Percentiles rank a stretch among this genome's conserved stretches.
Conservation (phyloP, 2,888 invertebrate genomes). For the Acleris emargana region DNA sequence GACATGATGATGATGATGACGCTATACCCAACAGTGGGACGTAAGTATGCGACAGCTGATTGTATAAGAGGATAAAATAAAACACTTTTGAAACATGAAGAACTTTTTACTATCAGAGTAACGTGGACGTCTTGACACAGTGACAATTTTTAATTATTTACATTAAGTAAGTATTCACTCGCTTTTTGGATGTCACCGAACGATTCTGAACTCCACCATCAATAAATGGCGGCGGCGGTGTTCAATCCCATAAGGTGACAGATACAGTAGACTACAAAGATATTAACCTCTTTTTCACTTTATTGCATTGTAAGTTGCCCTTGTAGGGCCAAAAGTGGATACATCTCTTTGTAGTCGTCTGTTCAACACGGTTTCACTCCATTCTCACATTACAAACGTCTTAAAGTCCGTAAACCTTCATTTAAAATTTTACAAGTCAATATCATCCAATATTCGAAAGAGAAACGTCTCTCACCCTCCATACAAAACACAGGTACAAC, state of each 20-base stretch:
- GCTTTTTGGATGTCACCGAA: neutral
- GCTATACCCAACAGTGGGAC: no score
- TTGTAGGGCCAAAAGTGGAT: no score
- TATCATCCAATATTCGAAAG: constrained; percentile 15
- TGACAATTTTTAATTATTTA: constrained; percentile 71
- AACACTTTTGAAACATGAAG: constrained; percentile 72
- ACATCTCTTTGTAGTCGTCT: no score
- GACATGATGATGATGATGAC: no score
- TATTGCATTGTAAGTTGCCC: no score
- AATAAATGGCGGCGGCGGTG: no score
- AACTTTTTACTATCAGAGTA: constrained; percentile 78
- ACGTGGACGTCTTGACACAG: constrained; percentile 80
- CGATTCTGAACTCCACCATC: no score
- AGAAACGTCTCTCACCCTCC: constrained; percentile 12
- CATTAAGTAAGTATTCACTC: constrained; percentile 47
- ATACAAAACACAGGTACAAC: constrained; percentile 31
- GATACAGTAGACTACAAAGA: no score
- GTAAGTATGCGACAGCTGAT: no score
- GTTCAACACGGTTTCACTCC: constrained; percentile 7
- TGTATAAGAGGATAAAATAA: constrained; percentile 47
- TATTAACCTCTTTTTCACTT: no score
- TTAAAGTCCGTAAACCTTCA: constrained; percentile 23
- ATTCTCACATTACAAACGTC: constrained; percentile 26
- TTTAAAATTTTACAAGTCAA: constrained; percentile 22
- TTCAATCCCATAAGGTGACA: no score